Evolutionary conservation across 64 coral and sea anemone genomes (phyloP), one percentile per base, ranked within the genome.

Genomic region (Montipora sp.): DNA sequence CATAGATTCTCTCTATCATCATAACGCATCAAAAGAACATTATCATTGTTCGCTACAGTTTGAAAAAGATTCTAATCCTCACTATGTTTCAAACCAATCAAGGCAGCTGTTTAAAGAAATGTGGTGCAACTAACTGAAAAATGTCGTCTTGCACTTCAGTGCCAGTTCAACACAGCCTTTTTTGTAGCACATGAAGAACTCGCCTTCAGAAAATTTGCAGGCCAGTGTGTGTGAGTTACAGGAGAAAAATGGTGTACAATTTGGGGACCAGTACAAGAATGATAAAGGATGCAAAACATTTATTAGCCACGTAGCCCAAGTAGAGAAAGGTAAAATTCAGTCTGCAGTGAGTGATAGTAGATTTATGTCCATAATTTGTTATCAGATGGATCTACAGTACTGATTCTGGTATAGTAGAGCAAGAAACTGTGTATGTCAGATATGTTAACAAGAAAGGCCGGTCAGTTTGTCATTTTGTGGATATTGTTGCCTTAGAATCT

Each of bases 201-300:
- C 59, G 59, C 59, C 13, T 63, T 63, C 59, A 92, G 19, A 92
- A 75, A 75, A 75, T 75, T 47, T 75, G 73, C 27, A 46, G 73
- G 73, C 46, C 73, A 27, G 27, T 27, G 27, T 75, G 23, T 81
- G 55, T 59, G 79, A 81, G 79, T 81, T 81, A 61, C 79, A 81
- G 79, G 59, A 81, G 78, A 80, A 80, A 51, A 81, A 81, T 81
- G 79, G 79, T 81, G 51, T 81, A 60, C 79, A 81, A 81, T 81
- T 81, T 81, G 53, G 79, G 51, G 53, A 81, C 51, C 79, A 81
- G 79, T 81, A 81, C 75, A 77, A 77, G 75, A 47, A 77, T 77
- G 22, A 77, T 48, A 77, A 77, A 77, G 75, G 24, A 77, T 47
- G 75, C 75, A 77, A 77, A 77, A 77, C 75, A 77, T 77, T 77